phyloP scores from a whole-genome alignment of 2,797 vertebrate species.

The Enteromius treurensis region DNA sequence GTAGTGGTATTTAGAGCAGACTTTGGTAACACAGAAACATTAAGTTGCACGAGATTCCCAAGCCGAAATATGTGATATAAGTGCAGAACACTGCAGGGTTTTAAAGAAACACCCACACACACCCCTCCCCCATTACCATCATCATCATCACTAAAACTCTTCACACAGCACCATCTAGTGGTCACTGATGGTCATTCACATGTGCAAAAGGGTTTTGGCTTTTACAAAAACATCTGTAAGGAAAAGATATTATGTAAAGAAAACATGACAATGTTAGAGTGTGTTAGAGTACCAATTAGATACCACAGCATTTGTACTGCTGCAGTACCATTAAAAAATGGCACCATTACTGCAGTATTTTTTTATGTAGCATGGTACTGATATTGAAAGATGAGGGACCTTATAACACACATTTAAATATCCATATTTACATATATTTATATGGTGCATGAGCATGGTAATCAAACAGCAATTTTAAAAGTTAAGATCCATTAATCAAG shows the following conservation, averaged over 20 bases:
- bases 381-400: not conserved
- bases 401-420: not conserved
- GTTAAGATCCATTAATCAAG: not conserved
- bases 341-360: not conserved
- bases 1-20: slow-evolving; percentile 30
- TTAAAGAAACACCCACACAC: slow-evolving; percentile 41
- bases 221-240: not conserved
- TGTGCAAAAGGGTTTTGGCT: not conserved
- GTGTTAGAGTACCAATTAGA: not conserved
- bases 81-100: slow-evolving; percentile 45
- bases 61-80: slow-evolving; percentile 22
- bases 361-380: not conserved
- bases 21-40: slow-evolving; percentile 48
- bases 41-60: slow-evolving; percentile 36
- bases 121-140: slow-evolving; percentile 34
- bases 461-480: not conserved
- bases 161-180: slow-evolving; percentile 84
- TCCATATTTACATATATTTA: not conserved
- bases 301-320: not conserved
- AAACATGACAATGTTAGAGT: too few relatives aligned
- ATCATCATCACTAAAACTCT: slow-evolving; percentile 70
- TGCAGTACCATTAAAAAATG: not conserved
- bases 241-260: not conserved
- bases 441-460: not conserved
- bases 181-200: slow-evolving; percentile 56